These are phyloP conservation scores for Cynaeus angustus DNA, from an alignment of 2,888 invertebrate genomes.

Conservation along the genomic window DNA sequence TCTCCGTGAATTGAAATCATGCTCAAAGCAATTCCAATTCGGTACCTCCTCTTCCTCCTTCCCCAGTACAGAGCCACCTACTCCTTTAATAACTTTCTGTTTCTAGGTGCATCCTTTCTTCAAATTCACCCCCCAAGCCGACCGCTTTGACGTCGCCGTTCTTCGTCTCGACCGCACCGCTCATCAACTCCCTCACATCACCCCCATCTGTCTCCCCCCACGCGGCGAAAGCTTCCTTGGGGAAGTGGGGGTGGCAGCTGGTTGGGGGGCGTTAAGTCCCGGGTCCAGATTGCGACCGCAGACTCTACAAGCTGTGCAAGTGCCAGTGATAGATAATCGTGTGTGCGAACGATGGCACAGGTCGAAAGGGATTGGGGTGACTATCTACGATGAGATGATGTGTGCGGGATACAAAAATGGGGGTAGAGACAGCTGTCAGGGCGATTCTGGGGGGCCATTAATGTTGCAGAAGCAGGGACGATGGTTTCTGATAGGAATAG, in stretches of 20 bases:
- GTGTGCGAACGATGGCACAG: conserved; percentile 82
- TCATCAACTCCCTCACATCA: conserved; percentile 92
- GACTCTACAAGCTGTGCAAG: conserved; percentile 92
- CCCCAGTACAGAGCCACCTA: not conserved
- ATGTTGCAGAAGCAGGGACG: conserved; percentile 91
- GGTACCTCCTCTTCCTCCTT: not conserved
- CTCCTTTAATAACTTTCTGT: conserved; percentile 23
- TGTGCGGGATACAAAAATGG: conserved; percentile 94
- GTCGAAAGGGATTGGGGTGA: conserved; percentile 87
- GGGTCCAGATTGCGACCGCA: conserved; percentile 91
- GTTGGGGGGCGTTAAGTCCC: conserved; percentile 91
- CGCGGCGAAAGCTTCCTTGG: conserved; percentile 93
- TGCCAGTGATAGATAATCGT: conserved; percentile 93
- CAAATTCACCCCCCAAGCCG: conserved; percentile 94
- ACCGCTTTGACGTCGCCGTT: conserved; percentile 93
- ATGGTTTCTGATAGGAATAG: conserved; percentile 90
- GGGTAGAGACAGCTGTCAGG: conserved; percentile 86
- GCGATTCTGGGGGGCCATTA: conserved; percentile 91
- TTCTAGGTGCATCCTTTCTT: conserved; percentile 90
- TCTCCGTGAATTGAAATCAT: too few species aligned
- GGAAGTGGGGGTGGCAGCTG: conserved; percentile 93
- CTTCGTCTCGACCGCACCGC: conserved; percentile 89
- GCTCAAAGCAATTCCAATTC: too few species aligned
- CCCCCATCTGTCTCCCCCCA: conserved; percentile 93
- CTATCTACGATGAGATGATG: conserved; percentile 96